Evolutionary conservation across 2,888 invertebrate genomes (phyloP).

Genomic region (Campaea margaritaria): DNA sequence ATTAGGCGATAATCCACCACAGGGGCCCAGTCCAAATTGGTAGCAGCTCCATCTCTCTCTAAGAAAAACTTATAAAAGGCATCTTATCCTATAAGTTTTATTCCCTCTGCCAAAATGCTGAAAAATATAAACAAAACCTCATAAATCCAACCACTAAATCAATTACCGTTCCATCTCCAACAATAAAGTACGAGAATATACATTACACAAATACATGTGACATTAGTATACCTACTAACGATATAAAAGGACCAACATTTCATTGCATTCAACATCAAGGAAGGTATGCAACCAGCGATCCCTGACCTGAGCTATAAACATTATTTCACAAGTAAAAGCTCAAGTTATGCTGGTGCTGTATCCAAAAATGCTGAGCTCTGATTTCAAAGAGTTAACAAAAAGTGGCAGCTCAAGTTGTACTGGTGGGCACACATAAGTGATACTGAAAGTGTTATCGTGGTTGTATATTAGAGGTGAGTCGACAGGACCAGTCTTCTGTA

Average conservation of each 20-base stretch:
- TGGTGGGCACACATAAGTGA: conserved; percentile 35
- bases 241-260: conserved; percentile 73
- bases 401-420: conserved; percentile 49
- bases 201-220: conserved; percentile 58
- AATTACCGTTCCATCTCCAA: conserved; percentile 68
- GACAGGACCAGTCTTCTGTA: conserved; percentile 83
- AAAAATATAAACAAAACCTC: conserved; percentile 27
- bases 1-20: too few species aligned
- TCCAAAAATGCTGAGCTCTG: conserved; percentile 39
- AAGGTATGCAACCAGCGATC: conserved; percentile 46
- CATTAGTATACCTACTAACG: conserved; percentile 72
- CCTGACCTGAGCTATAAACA: conserved; percentile 5
- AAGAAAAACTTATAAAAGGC: too few species aligned
- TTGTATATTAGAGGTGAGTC: conserved; percentile 81
- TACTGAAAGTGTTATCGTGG: conserved; percentile 75
- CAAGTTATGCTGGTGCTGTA: conserved; percentile 49
- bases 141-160: conserved; percentile 55
- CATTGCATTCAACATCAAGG: conserved; percentile 67
- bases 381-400: conserved; percentile 15
- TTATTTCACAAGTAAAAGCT: conserved; percentile 36
- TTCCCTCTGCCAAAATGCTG: background rate
- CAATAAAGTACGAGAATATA: conserved; percentile 76
- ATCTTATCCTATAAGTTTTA: too few species aligned
- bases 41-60: too few species aligned
- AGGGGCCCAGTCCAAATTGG: too few species aligned